Base-by-base conservation (phyloP, 2,888 invertebrate genomes). In the Syritta pipiens region DNA sequence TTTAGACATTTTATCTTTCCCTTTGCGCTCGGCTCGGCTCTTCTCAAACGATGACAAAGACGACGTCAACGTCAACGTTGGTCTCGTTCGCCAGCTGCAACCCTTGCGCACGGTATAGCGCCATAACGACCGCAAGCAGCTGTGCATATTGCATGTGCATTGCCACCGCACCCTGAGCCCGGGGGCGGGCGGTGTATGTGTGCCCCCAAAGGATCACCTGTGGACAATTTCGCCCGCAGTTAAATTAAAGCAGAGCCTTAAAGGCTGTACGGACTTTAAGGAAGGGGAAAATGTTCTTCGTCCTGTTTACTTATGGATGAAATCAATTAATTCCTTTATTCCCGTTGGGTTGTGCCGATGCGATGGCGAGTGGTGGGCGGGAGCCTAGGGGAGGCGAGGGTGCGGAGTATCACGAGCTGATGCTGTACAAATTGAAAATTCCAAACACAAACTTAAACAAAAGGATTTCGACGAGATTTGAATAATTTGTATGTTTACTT, bases 401-500 rank as follows among this genome's bases (percentile, higher is more conserved):
- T n/a, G n/a, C n/a, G n/a, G n/a, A 35, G 7, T 24, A 14, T 20
- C 20, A 19, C 46, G 26, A 14, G 4, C 26, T n/a, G 48, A 55
- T 14, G 12, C 57, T 48, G 48, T 40, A 32, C 37, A 35, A 57
- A 62, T 57, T 51, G 57, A 24, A 65, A 71, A 59, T 76, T 63
- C 62, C 35, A 60, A 76, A 57, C 55, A 49, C 55, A 68, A 75
- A 63, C 68, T 57, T 35, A 69, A 63, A 62, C 63, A 76, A 76
- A 65, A 59, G 46, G 44, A 76, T 76, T 57, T 76, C 55, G 24
- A 57, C 42, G 42, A 32, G 37, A 22, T 71, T 77, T 71, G 40
- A 77, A 77, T 71, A 77, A 77, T 71, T 60, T 53, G 59, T 35
- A 19, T 65, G 71, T 65, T 77, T 60, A 77, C 59, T 77, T 65